phyloP scores from a whole-genome alignment of 2,797 vertebrate species.

The Acrossocheilus fasciatus region DNA sequence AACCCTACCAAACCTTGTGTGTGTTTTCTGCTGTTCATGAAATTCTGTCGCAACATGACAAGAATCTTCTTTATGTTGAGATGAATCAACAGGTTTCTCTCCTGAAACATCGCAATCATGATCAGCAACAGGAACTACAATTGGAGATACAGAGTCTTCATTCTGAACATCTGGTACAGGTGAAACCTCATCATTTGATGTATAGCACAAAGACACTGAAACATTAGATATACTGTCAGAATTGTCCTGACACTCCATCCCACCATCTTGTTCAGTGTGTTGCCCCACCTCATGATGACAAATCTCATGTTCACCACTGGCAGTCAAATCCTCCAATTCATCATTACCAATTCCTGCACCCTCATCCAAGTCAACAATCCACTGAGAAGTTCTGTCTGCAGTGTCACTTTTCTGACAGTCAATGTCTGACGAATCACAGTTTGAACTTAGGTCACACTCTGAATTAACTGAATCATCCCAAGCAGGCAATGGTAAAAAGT shows the following conservation, averaged over 20 bases:
- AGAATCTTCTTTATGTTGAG: background rate
- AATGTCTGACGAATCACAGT: background rate
- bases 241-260: background rate
- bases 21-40: background rate
- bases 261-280: background rate
- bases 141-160: background rate
- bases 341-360: background rate
- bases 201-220: background rate
- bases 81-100: background rate
- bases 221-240: background rate
- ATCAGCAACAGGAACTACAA: background rate
- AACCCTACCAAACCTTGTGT: background rate
- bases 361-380: background rate
- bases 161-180: background rate
- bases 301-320: background rate
- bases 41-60: background rate
- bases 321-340: background rate
- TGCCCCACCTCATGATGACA: background rate
- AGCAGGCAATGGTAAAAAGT: conserved; percentile 46
- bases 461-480: background rate
- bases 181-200: background rate
- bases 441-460: background rate
- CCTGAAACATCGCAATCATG: background rate
- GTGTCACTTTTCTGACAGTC: background rate
- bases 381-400: background rate